phyloP scores from a whole-genome alignment of 2,888 invertebrate species.

The Galeopsomyia nigrocyanea region DNA sequence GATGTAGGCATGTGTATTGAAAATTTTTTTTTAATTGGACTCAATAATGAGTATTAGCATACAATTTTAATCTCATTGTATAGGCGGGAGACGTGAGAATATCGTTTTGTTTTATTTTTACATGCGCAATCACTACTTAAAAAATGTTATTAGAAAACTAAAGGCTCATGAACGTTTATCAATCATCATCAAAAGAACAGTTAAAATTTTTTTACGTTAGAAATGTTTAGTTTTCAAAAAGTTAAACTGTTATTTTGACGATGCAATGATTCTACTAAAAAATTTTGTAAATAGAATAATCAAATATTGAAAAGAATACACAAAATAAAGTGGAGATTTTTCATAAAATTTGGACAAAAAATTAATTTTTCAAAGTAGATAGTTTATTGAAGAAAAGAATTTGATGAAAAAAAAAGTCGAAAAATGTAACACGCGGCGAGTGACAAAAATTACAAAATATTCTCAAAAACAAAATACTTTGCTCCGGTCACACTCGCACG shows the following conservation, averaged over 20 bases:
- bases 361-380: slow-evolving; percentile 13
- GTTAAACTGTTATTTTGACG: too few species aligned
- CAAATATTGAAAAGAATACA: slow-evolving; percentile 56
- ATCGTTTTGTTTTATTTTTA: slow-evolving; percentile 55
- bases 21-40: too few species aligned
- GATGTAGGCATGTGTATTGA: too few species aligned
- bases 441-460: slow-evolving; percentile 42
- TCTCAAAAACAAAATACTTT: slow-evolving; percentile 45
- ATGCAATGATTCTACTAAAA: too few species aligned
- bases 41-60: too few species aligned
- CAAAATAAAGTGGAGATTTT: slow-evolving; percentile 19
- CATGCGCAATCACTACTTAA: slow-evolving; percentile 69
- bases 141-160: slow-evolving; percentile 58
- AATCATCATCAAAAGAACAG: too few species aligned
- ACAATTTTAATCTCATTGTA: slow-evolving; percentile 63
- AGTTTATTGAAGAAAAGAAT: slow-evolving; percentile 26
- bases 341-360: slow-evolving; percentile 15
- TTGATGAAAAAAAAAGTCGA: slow-evolving; percentile 48
- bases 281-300: slow-evolving; percentile 12
- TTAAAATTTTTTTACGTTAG: too few species aligned
- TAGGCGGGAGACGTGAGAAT: slow-evolving; percentile 69
- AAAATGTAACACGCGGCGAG: slow-evolving; percentile 23
- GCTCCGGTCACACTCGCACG: slow-evolving; percentile 45
- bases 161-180: slow-evolving; percentile 65
- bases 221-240: too few species aligned